Evolutionary conservation across 2,113 vertebrate species (phyloP).

Genomic region (Alectura lathami): DNA sequence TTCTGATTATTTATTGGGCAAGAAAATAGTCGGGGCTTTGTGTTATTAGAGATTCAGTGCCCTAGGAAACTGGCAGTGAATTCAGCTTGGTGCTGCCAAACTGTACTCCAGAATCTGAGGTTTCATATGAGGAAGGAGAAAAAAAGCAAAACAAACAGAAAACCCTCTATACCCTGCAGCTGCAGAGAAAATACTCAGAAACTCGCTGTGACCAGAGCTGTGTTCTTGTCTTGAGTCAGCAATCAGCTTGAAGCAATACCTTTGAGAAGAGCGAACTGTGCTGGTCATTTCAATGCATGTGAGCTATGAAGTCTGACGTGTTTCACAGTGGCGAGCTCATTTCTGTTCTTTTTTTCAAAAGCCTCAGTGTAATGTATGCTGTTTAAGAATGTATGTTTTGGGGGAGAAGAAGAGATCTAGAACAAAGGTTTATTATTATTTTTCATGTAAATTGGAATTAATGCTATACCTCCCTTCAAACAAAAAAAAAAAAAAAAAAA

Average conservation of each 20-base stretch:
- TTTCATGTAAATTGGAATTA: neutral
- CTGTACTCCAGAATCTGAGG: constrained; percentile 53
- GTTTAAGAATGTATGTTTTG: neutral
- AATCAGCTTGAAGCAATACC: constrained; percentile 62
- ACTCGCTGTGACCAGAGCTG: constrained; percentile 13
- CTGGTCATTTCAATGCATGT: neutral
- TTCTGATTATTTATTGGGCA: neutral
- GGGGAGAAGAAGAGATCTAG: neutral
- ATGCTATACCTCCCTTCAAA: neutral
- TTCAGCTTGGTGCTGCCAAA: constrained; percentile 33
- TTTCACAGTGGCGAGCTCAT: constrained; percentile 2
- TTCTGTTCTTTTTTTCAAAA: neutral
- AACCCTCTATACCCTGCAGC: constrained; percentile 50
- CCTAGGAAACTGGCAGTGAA: neutral
- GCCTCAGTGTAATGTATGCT: neutral
- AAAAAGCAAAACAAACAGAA: constrained; percentile 55
- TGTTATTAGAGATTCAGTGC: constrained; percentile 12
- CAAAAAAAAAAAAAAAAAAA: neutral
- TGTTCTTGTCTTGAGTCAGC: constrained; percentile 60
- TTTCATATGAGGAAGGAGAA: constrained; percentile 7
- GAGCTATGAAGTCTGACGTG: constrained; percentile 11
- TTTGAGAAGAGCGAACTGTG: neutral
- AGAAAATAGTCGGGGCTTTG: constrained; percentile 54
- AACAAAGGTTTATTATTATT: neutral
- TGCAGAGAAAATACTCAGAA: constrained; percentile 49